Evolutionary conservation across 2,888 invertebrate species (phyloP).

Genomic region (Abscondita cerata): DNA sequence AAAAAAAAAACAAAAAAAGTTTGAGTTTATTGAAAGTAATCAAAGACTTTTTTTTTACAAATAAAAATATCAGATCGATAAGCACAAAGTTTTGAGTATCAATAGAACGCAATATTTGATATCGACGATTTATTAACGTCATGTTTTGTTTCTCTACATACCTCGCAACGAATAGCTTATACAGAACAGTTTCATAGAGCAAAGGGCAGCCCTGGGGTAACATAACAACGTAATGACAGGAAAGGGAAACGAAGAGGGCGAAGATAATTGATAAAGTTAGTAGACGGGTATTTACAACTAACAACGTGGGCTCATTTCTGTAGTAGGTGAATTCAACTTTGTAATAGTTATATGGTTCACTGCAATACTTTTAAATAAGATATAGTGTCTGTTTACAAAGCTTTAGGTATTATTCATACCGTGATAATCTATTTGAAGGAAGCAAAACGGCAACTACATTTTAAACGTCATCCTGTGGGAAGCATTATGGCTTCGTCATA

Average conservation of each 20-base stretch:
- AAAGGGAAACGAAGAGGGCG: constrained; percentile 45
- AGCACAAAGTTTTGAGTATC: no score
- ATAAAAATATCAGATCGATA: no score
- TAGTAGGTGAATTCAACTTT: constrained; percentile 14
- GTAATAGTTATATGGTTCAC: constrained; percentile 1
- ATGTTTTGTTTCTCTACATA: constrained; percentile 24
- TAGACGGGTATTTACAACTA: constrained; percentile 31
- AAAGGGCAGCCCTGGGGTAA: constrained; percentile 32
- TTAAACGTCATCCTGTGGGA: no score
- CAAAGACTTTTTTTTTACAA: no score
- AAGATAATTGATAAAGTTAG: constrained; percentile 47
- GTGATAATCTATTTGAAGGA: no score
- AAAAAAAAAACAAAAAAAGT: no score
- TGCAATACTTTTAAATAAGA: no score
- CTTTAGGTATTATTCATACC: no score
- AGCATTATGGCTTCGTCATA: no score
- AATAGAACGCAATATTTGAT: constrained; percentile 1
- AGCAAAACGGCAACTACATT: no score
- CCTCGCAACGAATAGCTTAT: constrained; percentile 14
- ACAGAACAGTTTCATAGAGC: constrained; percentile 22
- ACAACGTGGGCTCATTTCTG: constrained; percentile 16
- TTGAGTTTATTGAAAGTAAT: no score
- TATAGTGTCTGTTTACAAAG: no score
- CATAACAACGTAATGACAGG: constrained; percentile 46
- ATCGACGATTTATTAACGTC: constrained; percentile 20